Evolutionary conservation across 2,888 invertebrate genomes (phyloP), one percentile per base, ranked within the genome.

Genomic region (Zaprionus lineosus): DNA sequence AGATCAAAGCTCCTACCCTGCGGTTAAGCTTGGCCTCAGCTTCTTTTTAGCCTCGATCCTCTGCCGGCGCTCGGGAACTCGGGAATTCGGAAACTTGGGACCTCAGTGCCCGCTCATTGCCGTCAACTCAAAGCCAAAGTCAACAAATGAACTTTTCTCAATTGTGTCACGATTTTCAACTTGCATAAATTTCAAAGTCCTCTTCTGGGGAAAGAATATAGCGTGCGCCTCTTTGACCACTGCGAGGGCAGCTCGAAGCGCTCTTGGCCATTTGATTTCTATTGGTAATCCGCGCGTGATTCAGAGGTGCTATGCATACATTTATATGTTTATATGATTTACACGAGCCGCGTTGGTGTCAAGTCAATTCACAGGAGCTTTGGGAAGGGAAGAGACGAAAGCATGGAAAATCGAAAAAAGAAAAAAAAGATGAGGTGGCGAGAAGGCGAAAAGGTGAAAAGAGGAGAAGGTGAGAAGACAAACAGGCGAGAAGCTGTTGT

Each of bases 121-220:
- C 21, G 18, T 21, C 29, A 19, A 65, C 39, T 34, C 26, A 46
- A 60, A 65, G 66, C 66, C 57, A 61, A 62, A 78, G 57, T 48
- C 79, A 78, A 51, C 61, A 59, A 67, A 61, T 76, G 74, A 76
- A 74, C 76, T 84, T 68, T 76, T 72, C 62, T 56, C 78, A 78
- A 82, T 82, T 78, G 74, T 82, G 78, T 82, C 82, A 82, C 82
- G 82, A 82, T 72, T 84, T 82, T 84, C 84, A 82, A 82, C 82
- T 82, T 84, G 82, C 84, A 84, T 82, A 82, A 66, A 82, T 78
- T 84, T 78, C 12, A 26, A 39, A 56, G 34, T 29, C 28, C 34
- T 26, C 34, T 19, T 9, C 29, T 16, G 16, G 18, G 34, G 34
- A 36, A 29, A 36, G 31, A n/a, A 24, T 28, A 26, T 1, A 26